Base-by-base conservation (phyloP, 2,113 vertebrate species). In the Ciconia boyciana region DNA sequence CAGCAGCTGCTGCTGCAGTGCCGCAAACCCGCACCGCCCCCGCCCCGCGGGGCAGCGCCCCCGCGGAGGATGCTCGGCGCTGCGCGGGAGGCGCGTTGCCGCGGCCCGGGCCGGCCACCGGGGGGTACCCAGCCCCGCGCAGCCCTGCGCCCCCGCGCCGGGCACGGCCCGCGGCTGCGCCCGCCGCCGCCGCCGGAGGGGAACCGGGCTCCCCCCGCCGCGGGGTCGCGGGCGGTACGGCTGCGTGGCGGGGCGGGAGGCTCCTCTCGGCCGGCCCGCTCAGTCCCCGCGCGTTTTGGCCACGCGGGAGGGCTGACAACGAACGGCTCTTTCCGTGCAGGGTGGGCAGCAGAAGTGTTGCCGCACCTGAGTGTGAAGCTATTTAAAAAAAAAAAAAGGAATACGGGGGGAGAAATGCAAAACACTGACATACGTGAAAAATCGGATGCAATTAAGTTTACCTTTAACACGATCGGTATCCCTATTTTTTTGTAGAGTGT, bases 1-100 rank as follows among this genome's bases (percentile, higher is more conserved):
- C 96, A 54, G 96, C 96, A 60, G 89, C 87, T 90, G 82, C 82
- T 49, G 94, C 90, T 93, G 93, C 95, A 94, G 46, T 93, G 96
- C 93, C 57, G 94, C 96, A 93, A 48, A 43, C 60, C 39, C 64
- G 52, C 86, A 16, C 24, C n/a, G 57, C 86, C 68, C 55, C 95
- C 64, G n/a, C 62, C 61, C 74, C 64, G 46, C 26, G 32, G 82
- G 72, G 48, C 72, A 84, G 57, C 87, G 70, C 62, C 87, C 85
- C 80, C 21, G 44, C 64, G 12, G 48, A 65, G 46, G 72, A 19
- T 82, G 65, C 90, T 61, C 52, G 46, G 65, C 31, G 34, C n/a
- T 48, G 69, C 13, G 51, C 22, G n/a, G 26, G 6, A 25, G 48
- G 18, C 39, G 46, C 31, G 31, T 28, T 46, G 51, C 51, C 17